Evolutionary conservation across 2,797 vertebrate species (phyloP), one percentile per base, ranked within the genome.

Genomic region (Myotis planiceps): DNA sequence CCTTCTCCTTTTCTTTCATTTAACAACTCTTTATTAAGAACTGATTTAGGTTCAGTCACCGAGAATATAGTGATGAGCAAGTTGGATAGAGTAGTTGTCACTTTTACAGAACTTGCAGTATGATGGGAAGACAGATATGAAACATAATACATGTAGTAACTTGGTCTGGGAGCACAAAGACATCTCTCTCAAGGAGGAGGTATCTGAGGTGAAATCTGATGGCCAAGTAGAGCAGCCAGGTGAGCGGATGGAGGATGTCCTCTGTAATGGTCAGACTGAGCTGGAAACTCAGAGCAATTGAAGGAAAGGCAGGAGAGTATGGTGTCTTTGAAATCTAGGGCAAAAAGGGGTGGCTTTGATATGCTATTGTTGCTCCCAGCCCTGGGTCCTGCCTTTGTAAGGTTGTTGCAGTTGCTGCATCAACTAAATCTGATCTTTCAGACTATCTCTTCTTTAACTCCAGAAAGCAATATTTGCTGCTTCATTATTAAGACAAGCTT

Each of bases 171-270:
- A 55, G n/a, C 45, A 53, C 65, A 76, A 6, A 65, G 68, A 2
- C 47, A 18, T 81, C 66, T 88, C 76, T 34, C 14, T 8, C 27
- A n/a, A 81, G 63, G 19, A 95, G 65, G 4, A 47, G 25, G 1
- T 49, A 8, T 21, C 32, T 51, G 29, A 60, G 19, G 18, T 47
- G 60, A 87, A 80, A 71, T 76, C 85, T 81, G 53, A 55, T 55
- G 88, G 14, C 9, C 18, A 0, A 23, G 8, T 32, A 19, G n/a
- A 49, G 45, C 58, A 39, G 6, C 9, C 12, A 2, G 19, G 25
- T 0, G 2, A n/a, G 8, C n/a, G 23, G 19, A 23, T 10, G 0
- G 9, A 47, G 29, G 60, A 8, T 1, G 29, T 9, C 7, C 0
- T 8, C 5, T 18, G 23, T 10, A 14, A 42, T 27, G 23, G 13